Conservation (phyloP, 2,888 invertebrate genomes). For the Agrochola circellaris region DNA sequence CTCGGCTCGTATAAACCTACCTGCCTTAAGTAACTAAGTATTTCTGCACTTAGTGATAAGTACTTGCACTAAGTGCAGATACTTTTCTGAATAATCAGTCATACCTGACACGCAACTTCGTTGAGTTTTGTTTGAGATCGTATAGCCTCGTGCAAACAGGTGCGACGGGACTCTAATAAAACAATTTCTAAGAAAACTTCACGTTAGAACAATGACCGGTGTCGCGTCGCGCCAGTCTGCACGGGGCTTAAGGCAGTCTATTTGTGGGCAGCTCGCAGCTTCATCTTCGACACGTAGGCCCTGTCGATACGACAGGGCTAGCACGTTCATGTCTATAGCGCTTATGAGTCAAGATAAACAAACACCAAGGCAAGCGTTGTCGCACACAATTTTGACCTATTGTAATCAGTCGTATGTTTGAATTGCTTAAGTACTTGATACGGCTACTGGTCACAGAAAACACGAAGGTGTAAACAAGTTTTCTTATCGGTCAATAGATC, state of each 20-base stretch:
- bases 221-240: no score
- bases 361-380: not conserved
- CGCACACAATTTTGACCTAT: slow-evolving; percentile 26
- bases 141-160: no score
- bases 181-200: no score
- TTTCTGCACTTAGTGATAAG: not conserved
- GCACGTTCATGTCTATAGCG: not conserved
- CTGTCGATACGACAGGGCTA: not conserved
- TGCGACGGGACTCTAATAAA: no score
- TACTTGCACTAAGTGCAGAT: slow-evolving; percentile 12
- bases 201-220: no score
- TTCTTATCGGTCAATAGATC: slow-evolving; percentile 32
- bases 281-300: not conserved
- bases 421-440: slow-evolving; percentile 18
- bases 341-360: slow-evolving; percentile 17
- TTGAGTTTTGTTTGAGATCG: slow-evolving; percentile 23
- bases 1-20: no score
- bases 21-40: not conserved
- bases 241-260: no score
- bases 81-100: slow-evolving; percentile 16
- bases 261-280: not conserved
- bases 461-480: slow-evolving; percentile 15
- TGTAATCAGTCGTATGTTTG: slow-evolving; percentile 25
- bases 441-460: slow-evolving; percentile 29
- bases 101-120: slow-evolving; percentile 26